phyloP scores from a whole-genome alignment of 1,140 invertebrate genomes.

The Philotrypesis tridentata region DNA sequence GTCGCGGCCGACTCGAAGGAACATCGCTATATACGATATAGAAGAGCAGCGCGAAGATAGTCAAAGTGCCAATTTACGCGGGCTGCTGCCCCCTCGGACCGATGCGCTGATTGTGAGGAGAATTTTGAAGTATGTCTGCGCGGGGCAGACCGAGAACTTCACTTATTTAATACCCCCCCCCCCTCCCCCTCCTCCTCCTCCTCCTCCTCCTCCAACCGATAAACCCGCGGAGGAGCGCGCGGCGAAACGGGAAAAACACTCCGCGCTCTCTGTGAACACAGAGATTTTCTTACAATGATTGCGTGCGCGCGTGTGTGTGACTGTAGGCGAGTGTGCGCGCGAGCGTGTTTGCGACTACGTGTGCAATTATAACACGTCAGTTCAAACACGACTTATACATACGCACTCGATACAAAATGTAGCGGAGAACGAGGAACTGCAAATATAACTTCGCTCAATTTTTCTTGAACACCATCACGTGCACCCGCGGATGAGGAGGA shows the following conservation, averaged over 20 bases:
- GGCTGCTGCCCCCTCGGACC: not conserved
- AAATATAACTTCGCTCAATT: too few relatives aligned
- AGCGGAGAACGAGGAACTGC: too few relatives aligned
- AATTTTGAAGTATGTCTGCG: conserved; percentile 33
- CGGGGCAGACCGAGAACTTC: not conserved
- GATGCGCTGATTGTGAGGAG: conserved; percentile 11
- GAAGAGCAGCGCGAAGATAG: not conserved
- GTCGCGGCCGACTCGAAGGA: not conserved
- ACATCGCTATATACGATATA: not conserved
- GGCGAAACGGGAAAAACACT: conserved; percentile 8
- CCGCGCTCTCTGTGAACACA: not conserved
- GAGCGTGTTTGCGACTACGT: not conserved
- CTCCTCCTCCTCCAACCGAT: conserved; percentile 7
- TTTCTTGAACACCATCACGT: too few relatives aligned
- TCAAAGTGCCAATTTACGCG: not conserved
- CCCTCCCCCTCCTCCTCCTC: not conserved
- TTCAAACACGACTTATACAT: too few relatives aligned
- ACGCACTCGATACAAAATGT: too few relatives aligned
- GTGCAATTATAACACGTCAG: too few relatives aligned
- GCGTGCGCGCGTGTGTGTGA: not conserved
- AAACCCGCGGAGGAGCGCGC: conserved; percentile 1
- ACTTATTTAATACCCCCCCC: conserved; percentile 13
- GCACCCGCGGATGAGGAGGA: too few relatives aligned
- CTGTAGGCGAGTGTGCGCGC: not conserved
- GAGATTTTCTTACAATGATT: not conserved